Base-by-base conservation (phyloP, 2,113 vertebrate genomes). In the Malurus alboscapulatus region DNA sequence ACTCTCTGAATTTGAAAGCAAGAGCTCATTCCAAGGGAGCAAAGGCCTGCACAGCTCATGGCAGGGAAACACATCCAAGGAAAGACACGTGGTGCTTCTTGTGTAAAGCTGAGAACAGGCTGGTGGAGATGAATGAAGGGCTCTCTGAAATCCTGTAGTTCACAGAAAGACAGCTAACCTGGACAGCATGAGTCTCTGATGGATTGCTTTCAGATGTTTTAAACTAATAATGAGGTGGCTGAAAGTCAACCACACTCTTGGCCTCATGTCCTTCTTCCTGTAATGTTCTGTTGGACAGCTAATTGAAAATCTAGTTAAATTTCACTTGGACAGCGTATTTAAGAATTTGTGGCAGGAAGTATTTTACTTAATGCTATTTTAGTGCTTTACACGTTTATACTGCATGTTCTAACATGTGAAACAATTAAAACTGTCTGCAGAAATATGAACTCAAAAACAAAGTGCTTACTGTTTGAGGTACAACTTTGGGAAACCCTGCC, bases 301-400 rank as follows among this genome's bases (percentile, higher is more conserved):
- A 69, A 84, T 45, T 50, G 71, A 91, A 95, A 83, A 91, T 59
- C 58, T 54, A 76, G 71, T 87, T 59, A 85, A 73, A 79, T 79
- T 87, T 92, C 67, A 58, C 44, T 87, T 83, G 53, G 78, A 77
- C 0, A 1, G 34, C 24, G 8, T 36, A 71, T 76, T 93, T 87
- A 73, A 91, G 86, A 84, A 71, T 76, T 62, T 87, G 78, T 80
- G 67, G 87, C 66, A 89, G 77, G 81, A 94, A 91, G 47, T 65
- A 84, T 82, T 96, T 91, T 87, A 89, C 61, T 89, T 89, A 80
- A 87, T 69, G 45, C 59, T 80, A 48, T 83, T 85, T 73, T 40
- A 85, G 51, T 15, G 51, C 58, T 93, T 91, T 82, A 82, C 47
- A 74, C 2, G 4, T 92, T 82, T 68, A 75, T 34, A 68, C 12